Evolutionary conservation across 1,140 invertebrate genomes (phyloP), one percentile per base, ranked within the genome.

Genomic region (Saccostrea glomerata): DNA sequence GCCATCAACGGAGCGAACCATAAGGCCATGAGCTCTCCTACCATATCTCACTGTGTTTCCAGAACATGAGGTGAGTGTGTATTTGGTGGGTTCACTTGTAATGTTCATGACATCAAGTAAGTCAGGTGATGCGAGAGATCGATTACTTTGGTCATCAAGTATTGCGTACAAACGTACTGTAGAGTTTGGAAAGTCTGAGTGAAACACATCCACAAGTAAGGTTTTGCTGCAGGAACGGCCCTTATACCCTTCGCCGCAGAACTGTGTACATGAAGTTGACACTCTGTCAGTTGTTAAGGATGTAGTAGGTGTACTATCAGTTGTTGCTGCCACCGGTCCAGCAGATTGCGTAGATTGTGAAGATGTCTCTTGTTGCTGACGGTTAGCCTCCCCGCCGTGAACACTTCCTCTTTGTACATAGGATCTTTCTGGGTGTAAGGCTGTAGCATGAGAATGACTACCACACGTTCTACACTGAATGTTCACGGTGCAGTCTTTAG

Each of bases 21-120:
- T 23, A 12, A 86, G 54, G 23, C 73, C 54, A 25, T 20, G 23
- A 15, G 77, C 70, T 58, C 73, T 70, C 84, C 89, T 58, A 15
- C 82, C 88, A 13, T 56, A 66, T 60, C 63, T 87, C 0, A 25
- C 12, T 23, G 58, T 73, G 20, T 25, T 63, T 58, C 87, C 88
- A 40, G 87, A 63, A 87, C 88, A 90, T 17, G 90, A 47, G 0
- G 83, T 63, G 9, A 89, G 25, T 11, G 86, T 89, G n/a, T 89
- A 89, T 30, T 86, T 17, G 0, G 83, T 60, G 9, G 23, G 17
- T 86, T 25, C 66, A 70, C 66, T 66, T 5, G 47, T 30, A 36
- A 30, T 23, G 66, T 70, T 20, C n/a, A 70, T n/a, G n/a, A 23
- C 58, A 60, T 60, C 12, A 13, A 13, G 13, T 20, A 60, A 60